Conservation (phyloP, 2,113 vertebrate genomes). For the Gnathonemus echidnorhynchus region DNA sequence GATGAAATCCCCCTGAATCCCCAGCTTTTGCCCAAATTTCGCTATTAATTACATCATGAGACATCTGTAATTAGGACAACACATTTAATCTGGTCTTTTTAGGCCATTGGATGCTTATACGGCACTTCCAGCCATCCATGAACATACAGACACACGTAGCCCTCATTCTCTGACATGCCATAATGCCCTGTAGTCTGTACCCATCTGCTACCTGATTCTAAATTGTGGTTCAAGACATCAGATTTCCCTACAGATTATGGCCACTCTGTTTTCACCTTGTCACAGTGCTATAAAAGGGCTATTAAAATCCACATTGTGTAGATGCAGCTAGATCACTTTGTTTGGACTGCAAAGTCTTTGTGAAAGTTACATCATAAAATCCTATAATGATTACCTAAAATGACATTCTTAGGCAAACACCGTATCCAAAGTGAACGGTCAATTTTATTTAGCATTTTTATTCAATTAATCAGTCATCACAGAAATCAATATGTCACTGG, state of each 20-base stretch:
- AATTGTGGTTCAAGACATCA: not conserved
- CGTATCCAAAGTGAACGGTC: not conserved
- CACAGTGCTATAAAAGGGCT: not conserved
- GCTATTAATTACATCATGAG: not conserved
- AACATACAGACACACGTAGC: not conserved
- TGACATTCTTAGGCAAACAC: not conserved
- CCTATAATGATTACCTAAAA: not conserved
- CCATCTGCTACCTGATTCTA: not conserved
- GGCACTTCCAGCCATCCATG: not conserved
- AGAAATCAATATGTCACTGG: not conserved
- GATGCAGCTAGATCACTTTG: conserved; percentile 1
- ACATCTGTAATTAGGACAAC: not conserved
- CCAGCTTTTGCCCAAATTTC: not conserved
- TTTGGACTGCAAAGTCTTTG: not conserved
- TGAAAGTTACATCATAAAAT: not conserved
- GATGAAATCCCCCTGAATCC: not conserved
- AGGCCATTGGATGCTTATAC: not conserved
- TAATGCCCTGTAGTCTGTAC: not conserved
- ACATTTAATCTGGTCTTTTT: not conserved
- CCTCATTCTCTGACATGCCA: not conserved
- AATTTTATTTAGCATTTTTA: not conserved
- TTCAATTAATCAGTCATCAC: not conserved
- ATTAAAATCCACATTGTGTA: not conserved
- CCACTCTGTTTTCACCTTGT: not conserved
- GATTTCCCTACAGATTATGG: not conserved